A percentile compares a stretch with the other conserved stretches of the same genome.
phyloP scores from a whole-genome alignment of 2,113 vertebrate genomes.

The Dromiciops gliroides region DNA sequence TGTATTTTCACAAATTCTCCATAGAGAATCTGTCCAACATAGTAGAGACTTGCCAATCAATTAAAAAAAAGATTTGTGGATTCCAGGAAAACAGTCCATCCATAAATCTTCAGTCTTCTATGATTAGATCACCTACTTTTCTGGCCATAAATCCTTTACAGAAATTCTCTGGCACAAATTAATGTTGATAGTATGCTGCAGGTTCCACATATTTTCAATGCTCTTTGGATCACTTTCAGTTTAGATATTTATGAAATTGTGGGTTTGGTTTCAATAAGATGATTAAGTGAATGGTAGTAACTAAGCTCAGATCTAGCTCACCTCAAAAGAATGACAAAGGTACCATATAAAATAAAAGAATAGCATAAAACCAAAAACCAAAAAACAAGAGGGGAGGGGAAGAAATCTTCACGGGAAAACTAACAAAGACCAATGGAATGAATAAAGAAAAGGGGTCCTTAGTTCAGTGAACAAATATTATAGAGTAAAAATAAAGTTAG shows the following conservation, averaged over 20 bases:
- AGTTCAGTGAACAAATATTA: neutral
- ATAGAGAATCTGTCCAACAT: neutral
- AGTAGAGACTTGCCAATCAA: neutral
- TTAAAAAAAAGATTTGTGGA: neutral
- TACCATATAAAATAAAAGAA: neutral
- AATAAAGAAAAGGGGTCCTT: no score
- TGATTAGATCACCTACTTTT: neutral
- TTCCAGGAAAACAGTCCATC: neutral
- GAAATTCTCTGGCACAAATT: neutral
- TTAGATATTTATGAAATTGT: neutral
- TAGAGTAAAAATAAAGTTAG: neutral
- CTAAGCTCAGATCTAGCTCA: neutral
- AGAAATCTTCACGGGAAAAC: neutral
- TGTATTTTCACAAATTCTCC: neutral
- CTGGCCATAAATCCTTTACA: neutral
- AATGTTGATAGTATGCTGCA: neutral
- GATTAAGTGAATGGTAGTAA: neutral
- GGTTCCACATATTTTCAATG: neutral
- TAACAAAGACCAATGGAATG: neutral
- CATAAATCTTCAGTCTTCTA: neutral
- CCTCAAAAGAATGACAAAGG: neutral
- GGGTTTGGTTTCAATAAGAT: neutral
- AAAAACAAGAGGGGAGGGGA: neutral
- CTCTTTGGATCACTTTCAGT: neutral
- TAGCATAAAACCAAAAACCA: no score